A percentile compares a stretch with the other conserved stretches of the same genome.
These are phyloP conservation scores for Hemistola chrysoprasaria DNA, from an alignment of 2,888 invertebrate genomes.

Conservation along the genomic window DNA sequence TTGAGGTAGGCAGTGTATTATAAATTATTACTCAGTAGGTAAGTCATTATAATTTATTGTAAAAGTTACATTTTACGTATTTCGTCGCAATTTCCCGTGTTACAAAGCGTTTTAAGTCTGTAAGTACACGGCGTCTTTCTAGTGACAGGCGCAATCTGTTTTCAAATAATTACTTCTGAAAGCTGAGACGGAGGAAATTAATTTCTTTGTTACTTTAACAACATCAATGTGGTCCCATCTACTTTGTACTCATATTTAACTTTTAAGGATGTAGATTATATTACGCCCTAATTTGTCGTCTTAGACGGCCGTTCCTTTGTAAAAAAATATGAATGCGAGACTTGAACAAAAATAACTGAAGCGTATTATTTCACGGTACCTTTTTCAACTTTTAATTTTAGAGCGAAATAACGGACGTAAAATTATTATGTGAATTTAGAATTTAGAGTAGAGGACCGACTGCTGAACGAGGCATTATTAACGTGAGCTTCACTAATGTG, in stretches of 20 bases:
- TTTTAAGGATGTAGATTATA: slow-evolving; percentile 20
- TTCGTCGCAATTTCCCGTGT: neutral
- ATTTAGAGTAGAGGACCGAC: no score
- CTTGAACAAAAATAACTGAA: neutral
- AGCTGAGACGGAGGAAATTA: slow-evolving; percentile 70
- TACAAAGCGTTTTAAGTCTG: slow-evolving; percentile 33
- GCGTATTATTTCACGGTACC: no score
- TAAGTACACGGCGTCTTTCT: slow-evolving; percentile 43
- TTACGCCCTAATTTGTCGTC: slow-evolving; percentile 21
- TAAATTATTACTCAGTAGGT: no score
- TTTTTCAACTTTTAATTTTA: neutral
- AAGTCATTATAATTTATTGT: no score
- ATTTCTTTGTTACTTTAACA: slow-evolving; percentile 68
- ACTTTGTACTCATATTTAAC: slow-evolving; percentile 31
- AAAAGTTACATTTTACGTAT: no score
- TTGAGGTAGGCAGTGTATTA: no score
- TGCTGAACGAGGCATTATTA: no score
- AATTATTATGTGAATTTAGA: no score
- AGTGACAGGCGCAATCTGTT: slow-evolving; percentile 75
- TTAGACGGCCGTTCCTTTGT: slow-evolving; percentile 12
- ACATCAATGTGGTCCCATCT: slow-evolving; percentile 46
- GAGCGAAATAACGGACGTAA: slow-evolving; percentile 2
- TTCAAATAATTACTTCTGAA: slow-evolving; percentile 76
- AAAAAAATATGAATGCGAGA: slow-evolving; percentile 4
- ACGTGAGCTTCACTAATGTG: slow-evolving; percentile 13